phyloP scores from a whole-genome alignment of 2,797 vertebrate genomes.

The Scolopax rusticola region DNA sequence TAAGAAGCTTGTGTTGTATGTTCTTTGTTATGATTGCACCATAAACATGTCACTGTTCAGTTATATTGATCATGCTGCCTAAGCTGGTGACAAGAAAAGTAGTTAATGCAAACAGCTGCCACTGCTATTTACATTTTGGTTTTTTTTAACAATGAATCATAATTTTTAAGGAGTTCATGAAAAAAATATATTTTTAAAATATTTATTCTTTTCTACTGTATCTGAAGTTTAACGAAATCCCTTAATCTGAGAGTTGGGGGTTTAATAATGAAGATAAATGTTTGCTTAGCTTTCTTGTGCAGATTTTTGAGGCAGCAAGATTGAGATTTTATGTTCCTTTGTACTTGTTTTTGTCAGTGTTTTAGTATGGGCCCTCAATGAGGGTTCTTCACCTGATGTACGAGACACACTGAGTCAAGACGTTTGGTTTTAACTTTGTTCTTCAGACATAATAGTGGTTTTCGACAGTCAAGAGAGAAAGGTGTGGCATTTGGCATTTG shows the following conservation, averaged over 20 bases:
- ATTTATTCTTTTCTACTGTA: neutral
- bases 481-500: neutral
- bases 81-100: neutral
- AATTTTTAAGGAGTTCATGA: neutral
- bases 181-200: neutral
- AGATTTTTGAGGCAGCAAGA: neutral
- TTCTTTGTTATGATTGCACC: neutral
- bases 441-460: neutral
- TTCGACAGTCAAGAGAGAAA: neutral
- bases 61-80: neutral
- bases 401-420: neutral
- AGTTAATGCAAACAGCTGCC: constrained; percentile 1
- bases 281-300: neutral
- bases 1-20: neutral
- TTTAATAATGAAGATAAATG: neutral
- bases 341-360: neutral
- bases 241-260: neutral
- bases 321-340: neutral
- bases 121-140: neutral
- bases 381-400: neutral
- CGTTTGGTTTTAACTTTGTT: neutral
- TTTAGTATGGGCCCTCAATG: neutral
- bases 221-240: neutral
- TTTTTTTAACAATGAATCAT: neutral
- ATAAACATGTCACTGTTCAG: neutral